Conservation (phyloP, 2,888 invertebrate genomes). For the Pristionchus mayeri region DNA sequence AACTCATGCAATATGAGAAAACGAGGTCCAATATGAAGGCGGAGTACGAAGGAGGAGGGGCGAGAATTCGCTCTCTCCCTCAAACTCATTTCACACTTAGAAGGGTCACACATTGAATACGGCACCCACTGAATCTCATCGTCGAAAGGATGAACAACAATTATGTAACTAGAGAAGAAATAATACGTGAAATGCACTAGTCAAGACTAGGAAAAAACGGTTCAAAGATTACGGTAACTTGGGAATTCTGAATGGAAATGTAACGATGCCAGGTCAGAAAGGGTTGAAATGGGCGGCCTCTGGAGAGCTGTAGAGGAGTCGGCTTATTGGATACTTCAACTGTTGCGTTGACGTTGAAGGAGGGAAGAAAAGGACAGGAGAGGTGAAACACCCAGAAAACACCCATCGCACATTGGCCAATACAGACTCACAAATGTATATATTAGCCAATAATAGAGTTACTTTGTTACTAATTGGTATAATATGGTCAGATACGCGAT, state of each 20-base stretch:
- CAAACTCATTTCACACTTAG: neutral
- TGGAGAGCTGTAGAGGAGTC: neutral
- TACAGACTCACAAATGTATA: neutral
- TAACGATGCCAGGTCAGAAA: neutral
- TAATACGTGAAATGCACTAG: neutral
- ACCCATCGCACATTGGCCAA: no score
- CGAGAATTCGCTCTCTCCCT: neutral
- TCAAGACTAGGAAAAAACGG: no score
- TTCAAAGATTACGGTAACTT: neutral
- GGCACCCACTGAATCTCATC: neutral
- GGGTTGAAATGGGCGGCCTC: neutral
- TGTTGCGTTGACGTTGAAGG: neutral
- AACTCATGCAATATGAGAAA: neutral
- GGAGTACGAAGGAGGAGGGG: neutral
- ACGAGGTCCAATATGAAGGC: conserved; percentile 6
- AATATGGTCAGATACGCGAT: neutral
- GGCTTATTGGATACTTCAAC: neutral
- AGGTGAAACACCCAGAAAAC: conserved; percentile 1
- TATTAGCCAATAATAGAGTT: neutral
- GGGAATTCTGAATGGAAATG: neutral
- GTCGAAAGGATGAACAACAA: neutral
- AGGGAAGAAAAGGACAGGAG: neutral
- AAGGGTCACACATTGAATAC: neutral
- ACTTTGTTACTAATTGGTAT: neutral
- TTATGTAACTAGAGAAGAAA: neutral